Base-by-base conservation (phyloP, 2,113 vertebrate species). In the Aythya baeri region DNA sequence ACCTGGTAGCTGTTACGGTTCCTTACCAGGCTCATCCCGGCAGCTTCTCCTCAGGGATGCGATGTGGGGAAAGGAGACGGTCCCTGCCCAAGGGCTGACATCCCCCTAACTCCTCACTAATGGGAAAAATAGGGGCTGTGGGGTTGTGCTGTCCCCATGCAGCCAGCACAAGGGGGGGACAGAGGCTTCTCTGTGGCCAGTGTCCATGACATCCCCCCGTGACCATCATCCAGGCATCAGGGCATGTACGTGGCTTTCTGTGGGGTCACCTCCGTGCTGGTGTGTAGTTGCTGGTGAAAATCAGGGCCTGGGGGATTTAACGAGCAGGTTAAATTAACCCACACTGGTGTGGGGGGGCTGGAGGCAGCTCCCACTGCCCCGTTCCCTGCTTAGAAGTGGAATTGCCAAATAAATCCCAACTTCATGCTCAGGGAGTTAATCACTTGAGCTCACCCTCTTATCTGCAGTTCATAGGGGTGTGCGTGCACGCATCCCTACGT, bases 231-330 rank as follows among this genome's bases (percentile, higher is more conserved):
- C 8, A 1, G 7, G 50, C 34, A 44, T 91, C 13, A 1, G 75
- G 54, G 52, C 25, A 1, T 1, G 2, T 32, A 2, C 3, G 4
- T 8, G 36, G 14, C 32, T 67, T 22, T 22, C 49, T 6, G 5
- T 2, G 0, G 73, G 43, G 26, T 44, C 21, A 14, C 36, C 9
- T 59, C 62, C 8, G 16, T 13, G 11, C 43, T 5, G 13, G 1
- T 0, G 1, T 13, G 20, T 7, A 5, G 21, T 46, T 26, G 17
- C 3, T 2, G 4, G 57, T 46, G 23, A 44, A 8, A 13, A 6
- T 6, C 20, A 11, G 34, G 17, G 25, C 43, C 11, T 10, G 2
- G 78, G n/a, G 46, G 31, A n/a, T 22, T 5, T 1, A 9, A 27
- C 13, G 16, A 26, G 54, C 0, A 3, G 11, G 2, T 49, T 49